Conservation (phyloP, 2,797 vertebrate genomes). For the Oreortyx pictus region DNA sequence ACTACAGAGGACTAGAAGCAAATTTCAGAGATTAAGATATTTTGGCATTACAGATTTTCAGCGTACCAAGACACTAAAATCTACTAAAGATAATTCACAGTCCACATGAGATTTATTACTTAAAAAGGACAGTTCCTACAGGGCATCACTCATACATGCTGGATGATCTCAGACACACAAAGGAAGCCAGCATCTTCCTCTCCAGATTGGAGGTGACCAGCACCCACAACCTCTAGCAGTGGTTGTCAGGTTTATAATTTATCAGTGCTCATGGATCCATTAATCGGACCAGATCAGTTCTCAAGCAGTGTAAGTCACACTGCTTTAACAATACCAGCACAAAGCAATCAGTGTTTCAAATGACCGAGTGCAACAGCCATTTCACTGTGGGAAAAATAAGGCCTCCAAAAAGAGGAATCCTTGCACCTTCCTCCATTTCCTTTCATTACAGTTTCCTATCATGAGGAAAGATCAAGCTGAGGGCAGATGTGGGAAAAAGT, state of each 20-base stretch:
- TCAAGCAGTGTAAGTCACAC: conserved; percentile 32
- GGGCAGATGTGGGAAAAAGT: conserved; percentile 43
- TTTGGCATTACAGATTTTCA: not conserved
- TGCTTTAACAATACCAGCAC: conserved; percentile 11
- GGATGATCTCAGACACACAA: not conserved
- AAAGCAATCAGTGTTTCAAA: conserved; percentile 10
- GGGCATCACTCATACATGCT: not conserved
- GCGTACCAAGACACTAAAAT: not conserved
- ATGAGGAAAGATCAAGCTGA: conserved; percentile 3
- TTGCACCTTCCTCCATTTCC: not conserved
- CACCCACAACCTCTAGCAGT: not conserved
- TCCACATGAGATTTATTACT: not conserved
- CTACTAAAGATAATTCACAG: not conserved
- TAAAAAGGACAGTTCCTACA: not conserved
- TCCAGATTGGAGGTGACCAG: conserved; percentile 10
- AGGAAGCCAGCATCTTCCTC: not conserved
- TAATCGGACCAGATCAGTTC: conserved; percentile 43
- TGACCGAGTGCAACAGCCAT: not conserved
- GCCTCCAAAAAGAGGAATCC: not conserved
- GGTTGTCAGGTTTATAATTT: conserved; percentile 50
- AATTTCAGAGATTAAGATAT: not conserved
- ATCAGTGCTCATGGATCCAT: conserved; percentile 22
- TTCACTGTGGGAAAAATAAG: not conserved
- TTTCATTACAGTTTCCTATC: not conserved
- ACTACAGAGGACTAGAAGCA: conserved; percentile 7